phyloP scores from a whole-genome alignment of 1,140 invertebrate species.

The Rhyzopertha dominica region DNA sequence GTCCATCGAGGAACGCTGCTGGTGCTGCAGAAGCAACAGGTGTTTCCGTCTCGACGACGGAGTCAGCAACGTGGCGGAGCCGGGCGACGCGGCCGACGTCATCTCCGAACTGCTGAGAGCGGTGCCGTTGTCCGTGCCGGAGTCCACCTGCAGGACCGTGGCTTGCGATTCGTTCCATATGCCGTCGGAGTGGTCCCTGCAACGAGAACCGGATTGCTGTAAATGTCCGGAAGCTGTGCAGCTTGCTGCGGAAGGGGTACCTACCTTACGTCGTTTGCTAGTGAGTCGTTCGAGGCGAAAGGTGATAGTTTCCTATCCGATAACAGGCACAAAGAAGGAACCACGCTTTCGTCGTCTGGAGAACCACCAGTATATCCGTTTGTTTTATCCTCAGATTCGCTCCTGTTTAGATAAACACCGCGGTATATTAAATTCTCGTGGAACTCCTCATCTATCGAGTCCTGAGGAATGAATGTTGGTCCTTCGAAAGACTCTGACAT shows the following conservation, averaged over 20 bases:
- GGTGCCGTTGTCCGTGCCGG: constrained; percentile 58
- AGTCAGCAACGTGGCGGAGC: constrained; percentile 58
- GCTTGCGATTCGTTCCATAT: constrained; percentile 84
- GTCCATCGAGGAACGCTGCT: constrained; percentile 77
- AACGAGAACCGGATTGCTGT: too few relatives aligned
- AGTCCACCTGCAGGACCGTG: constrained; percentile 72
- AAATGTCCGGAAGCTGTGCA: too few relatives aligned
- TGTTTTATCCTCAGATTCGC: constrained; percentile 45
- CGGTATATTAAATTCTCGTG: constrained; percentile 73
- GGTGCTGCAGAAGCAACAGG: constrained; percentile 69
- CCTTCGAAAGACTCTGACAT: constrained; percentile 29
- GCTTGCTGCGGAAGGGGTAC: neutral
- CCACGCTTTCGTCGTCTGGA: constrained; percentile 43
- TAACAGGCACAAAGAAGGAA: constrained; percentile 41
- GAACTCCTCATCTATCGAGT: constrained; percentile 60
- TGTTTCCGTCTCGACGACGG: constrained; percentile 72
- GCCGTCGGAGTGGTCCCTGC: constrained; percentile 73
- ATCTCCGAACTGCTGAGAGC: constrained; percentile 56
- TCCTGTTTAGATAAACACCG: constrained; percentile 65
- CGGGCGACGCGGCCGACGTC: constrained; percentile 53
- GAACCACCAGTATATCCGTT: constrained; percentile 25
- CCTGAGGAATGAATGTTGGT: constrained; percentile 35
- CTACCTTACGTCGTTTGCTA: constrained; percentile 63
- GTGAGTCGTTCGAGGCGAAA: constrained; percentile 74
- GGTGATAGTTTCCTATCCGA: constrained; percentile 54